A percentile compares a stretch with the other conserved stretches of the same genome.
Conservation (phyloP, 2,113 vertebrate species). For the Oplegnathus fasciatus region DNA sequence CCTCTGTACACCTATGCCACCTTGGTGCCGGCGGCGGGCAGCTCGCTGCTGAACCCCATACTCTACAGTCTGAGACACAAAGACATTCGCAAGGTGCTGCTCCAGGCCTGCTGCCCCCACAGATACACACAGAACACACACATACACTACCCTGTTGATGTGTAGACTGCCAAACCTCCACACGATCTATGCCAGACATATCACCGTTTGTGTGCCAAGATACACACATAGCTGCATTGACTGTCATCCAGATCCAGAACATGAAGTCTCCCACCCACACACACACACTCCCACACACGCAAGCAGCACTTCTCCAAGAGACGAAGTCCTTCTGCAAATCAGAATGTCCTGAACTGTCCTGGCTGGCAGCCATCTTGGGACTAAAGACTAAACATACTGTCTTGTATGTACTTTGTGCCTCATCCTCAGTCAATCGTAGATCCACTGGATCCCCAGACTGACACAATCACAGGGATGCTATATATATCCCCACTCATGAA, state of each 20-base stretch:
- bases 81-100: conserved; percentile 93
- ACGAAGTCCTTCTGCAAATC: conserved; percentile 62
- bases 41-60: conserved; percentile 94
- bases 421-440: conserved; percentile 73
- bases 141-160: conserved; percentile 91
- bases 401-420: conserved; percentile 75
- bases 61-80: conserved; percentile 96
- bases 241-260: conserved; percentile 45
- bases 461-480: conserved; percentile 65
- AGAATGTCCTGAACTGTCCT: conserved; percentile 74
- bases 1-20: conserved; percentile 91
- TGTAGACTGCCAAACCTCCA: conserved; percentile 81
- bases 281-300: conserved; percentile 7
- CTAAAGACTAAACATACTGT: conserved; percentile 62
- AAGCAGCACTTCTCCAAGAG: conserved; percentile 48
- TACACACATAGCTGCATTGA: conserved; percentile 55
- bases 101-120: conserved; percentile 89
- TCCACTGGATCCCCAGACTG: conserved; percentile 49
- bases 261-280: conserved; percentile 41
- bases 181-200: conserved; percentile 72
- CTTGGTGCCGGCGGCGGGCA: conserved; percentile 92
- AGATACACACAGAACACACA: conserved; percentile 80
- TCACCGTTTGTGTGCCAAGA: conserved; percentile 74
- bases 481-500: conserved; percentile 22
- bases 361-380: conserved; percentile 57